A percentile compares a stretch with the other conserved stretches of the same genome.
phyloP scores from a whole-genome alignment of 1,140 invertebrate genomes.

The Hesperophylax magnus region DNA sequence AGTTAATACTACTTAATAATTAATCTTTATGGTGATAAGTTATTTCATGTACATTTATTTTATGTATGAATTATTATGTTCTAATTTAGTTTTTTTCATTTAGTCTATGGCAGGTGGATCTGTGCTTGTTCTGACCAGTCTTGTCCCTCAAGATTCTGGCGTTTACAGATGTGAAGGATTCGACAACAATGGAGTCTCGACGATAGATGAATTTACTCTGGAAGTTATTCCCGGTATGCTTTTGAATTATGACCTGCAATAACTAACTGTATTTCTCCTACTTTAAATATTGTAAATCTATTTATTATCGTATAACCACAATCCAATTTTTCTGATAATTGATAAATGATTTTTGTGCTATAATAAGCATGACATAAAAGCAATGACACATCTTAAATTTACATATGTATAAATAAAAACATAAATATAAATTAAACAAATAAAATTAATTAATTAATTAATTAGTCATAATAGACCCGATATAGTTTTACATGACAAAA shows the following conservation, averaged over 20 bases:
- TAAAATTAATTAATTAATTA: too few species aligned
- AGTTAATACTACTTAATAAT: neutral
- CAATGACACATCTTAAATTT: too few species aligned
- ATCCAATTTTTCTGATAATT: too few species aligned
- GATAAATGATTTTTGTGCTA: too few species aligned
- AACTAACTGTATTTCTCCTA: too few species aligned
- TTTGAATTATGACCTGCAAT: neutral
- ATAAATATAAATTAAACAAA: too few species aligned
- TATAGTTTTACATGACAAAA: too few species aligned
- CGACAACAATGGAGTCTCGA: conserved; percentile 61
- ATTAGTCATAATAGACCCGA: too few species aligned
- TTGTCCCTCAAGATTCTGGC: conserved; percentile 68
- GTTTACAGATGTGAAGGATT: conserved; percentile 73
- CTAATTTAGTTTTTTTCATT: neutral
- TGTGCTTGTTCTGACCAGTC: neutral
- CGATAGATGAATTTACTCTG: conserved; percentile 69
- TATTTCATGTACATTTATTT: neutral
- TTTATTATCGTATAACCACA: too few species aligned
- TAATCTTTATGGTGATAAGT: neutral
- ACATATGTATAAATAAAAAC: too few species aligned
- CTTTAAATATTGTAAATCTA: too few species aligned
- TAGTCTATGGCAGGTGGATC: neutral
- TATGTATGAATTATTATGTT: neutral
- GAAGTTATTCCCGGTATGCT: conserved; percentile 67
- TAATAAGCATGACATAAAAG: too few species aligned